Evolutionary conservation across 2,888 invertebrate genomes (phyloP), one percentile per base, ranked within the genome.

Genomic region (Eueremaeus valkanovi): DNA sequence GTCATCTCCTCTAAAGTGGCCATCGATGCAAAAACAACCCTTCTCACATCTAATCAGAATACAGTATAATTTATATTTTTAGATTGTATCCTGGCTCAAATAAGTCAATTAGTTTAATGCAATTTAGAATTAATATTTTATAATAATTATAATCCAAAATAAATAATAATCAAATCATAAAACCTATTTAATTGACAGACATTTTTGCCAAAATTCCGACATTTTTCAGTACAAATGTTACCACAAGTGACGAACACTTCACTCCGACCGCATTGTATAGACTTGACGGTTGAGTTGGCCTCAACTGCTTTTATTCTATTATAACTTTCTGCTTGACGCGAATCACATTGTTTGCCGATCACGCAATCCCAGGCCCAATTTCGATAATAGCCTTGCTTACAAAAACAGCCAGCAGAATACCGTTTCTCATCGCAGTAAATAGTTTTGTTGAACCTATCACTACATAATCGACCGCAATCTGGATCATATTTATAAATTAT

Each of bases 371-470:
- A 63, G 1, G 63, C 21, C 6, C 3, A 16, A 33, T 63, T 21
- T 33, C 63, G 1, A 63, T n/a, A 63, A 33, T 33, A 63, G n/a
- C 63, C 63, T 8, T 31, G 63, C 21, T 63, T 63, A 63, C 63
- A 63, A 36, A 33, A 63, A 18, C 63, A 63, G 11, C 63, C 63
- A 2, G 21, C 18, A 1, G 31, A 33, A 24, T n/a, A 63, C 1
- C 11, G 3, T 5, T 13, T 31, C 5, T 21, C 3, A 6, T 13
- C 29, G 21, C 63, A 63, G 21, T 2, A 13, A 2, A 18, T 3
- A 21, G 3, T 33, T 24, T 33, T 31, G 6, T 2, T 1, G 18
- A 3, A 8, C 1, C 36, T 21, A 1, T 68, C 42, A 13, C 3
- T 18, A 40, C 68, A 42, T n/a, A 11, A 40, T 16, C 29, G 61